These are phyloP conservation scores for Brassicogethes aeneus DNA, from an alignment of 2,888 invertebrate genomes.

Conservation along the genomic window DNA sequence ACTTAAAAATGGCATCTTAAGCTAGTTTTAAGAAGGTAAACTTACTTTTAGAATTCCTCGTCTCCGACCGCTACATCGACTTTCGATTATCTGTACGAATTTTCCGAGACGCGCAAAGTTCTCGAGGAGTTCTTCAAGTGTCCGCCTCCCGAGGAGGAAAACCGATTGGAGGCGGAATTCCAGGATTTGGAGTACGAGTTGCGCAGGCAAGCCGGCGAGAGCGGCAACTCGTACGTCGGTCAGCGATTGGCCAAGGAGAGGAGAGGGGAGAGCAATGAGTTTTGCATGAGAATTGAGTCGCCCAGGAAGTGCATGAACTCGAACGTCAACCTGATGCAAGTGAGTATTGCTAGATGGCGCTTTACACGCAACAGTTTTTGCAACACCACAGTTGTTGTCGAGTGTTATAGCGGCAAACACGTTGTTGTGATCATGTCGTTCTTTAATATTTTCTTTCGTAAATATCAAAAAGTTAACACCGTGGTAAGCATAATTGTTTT, in stretches of 20 bases:
- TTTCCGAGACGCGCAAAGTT: constrained; percentile 86
- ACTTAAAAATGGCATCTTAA: too few relatives aligned
- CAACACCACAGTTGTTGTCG: too few relatives aligned
- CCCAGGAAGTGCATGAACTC: constrained; percentile 51
- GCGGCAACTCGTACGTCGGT: constrained; percentile 69
- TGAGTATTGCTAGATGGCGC: constrained; percentile 30
- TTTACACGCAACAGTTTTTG: too few relatives aligned
- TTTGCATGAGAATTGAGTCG: constrained; percentile 44
- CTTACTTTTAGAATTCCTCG: constrained; percentile 13
- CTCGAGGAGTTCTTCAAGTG: constrained; percentile 87
- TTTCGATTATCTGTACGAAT: constrained; percentile 85
- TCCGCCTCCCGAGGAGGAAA: constrained; percentile 56
- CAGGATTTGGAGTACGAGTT: constrained; percentile 72
- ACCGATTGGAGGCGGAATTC: constrained; percentile 45
- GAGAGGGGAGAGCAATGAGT: constrained; percentile 38
- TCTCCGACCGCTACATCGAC: constrained; percentile 47
- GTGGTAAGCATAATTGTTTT: too few relatives aligned
- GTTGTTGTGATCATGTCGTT: too few relatives aligned
- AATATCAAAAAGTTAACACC: too few relatives aligned
- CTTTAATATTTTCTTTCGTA: too few relatives aligned
- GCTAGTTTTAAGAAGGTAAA: too few relatives aligned
- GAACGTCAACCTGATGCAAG: constrained; percentile 49
- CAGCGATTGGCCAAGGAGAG: constrained; percentile 57
- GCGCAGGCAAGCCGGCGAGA: constrained; percentile 51
- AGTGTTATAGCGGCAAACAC: too few relatives aligned